Evolutionary conservation across 2,113 vertebrate genomes (phyloP), one percentile per base, ranked within the genome.

Genomic region (Hemichromis elongatus): DNA sequence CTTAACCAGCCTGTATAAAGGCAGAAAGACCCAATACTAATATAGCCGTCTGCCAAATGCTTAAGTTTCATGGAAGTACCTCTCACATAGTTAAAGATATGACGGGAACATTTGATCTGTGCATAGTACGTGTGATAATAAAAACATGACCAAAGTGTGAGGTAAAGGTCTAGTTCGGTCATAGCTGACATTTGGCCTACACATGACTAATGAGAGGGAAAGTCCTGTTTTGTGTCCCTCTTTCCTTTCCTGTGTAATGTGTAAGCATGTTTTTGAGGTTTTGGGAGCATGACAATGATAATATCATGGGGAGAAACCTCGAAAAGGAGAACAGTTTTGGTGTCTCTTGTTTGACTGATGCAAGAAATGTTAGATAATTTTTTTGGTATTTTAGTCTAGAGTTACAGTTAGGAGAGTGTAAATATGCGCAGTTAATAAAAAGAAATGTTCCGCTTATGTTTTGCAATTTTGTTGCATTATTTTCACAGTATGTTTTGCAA

Each of bases 151-250:
- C 18, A 33, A 79, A 68, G 26, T 37, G 61, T 40, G 35, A 66
- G 10, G 2, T 66, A 66, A 66, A 28, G 14, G 14, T 53, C 18
- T 70, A 2, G 5, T 68, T 57, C 37, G 21, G 24, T 63, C 30
- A 7, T 37, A 3, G 3, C 26, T 91, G 88, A 89, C 83, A 81
- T 88, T 92, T 85, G 13, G 21, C 6, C 5, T 0, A 7, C 28
- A 14, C 6, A 57, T 88, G 87, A 88, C 37, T 81, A 59, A 80
- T 9, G 7, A 9, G 5, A 82, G 83, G 92, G 92, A 33, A 92
- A 91, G 28, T 91, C 87, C 90, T 82, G 13, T 2, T 84, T 6
- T 28, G 5, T 24, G 4, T 59, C 47, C 55, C 7, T 33, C 6
- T 50, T 9, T 37, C 3, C 59, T 37, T 50, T 73, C 24, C 24